Base-by-base conservation (phyloP, 2,888 invertebrate genomes). In the Chloroclystis v-ata region DNA sequence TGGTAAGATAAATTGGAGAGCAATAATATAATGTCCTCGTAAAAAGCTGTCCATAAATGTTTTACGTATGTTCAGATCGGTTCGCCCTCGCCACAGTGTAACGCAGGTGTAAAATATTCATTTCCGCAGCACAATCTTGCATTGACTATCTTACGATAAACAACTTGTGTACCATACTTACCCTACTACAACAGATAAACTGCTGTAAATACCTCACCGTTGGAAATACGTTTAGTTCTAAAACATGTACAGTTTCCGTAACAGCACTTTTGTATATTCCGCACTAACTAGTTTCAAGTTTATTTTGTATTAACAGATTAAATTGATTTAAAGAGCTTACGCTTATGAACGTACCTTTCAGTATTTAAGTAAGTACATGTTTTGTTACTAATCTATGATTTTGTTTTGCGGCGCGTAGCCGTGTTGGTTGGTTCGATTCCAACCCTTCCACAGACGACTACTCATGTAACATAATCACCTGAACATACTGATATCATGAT, bases 221-320 rank as follows among this genome's bases (percentile, higher is more conserved):
- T 82, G 72, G 78, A 59, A 81, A 80, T 83, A 82, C 80, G 88
- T 88, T 88, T 89, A 89, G 89, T 89, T 89, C 88, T 89, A 88
- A 88, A 89, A 88, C 87, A 89, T 89, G 89, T 89, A 89, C 88
- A 88, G 87, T 89, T 88, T 88, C 78, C 76, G 80, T 88, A 88
- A 85, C 67, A 75, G 88, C 89, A 89, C 88, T 81, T 83, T 67
- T 89, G 88, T 89, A 89, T 88, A 89, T 88, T 87, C 66, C 82
- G 88, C 88, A 88, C 88, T 72, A 67, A 82, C 78, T 88, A 88
- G 87, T 85, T 89, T 82, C 75, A 69, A 78, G 72, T 85, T 86
- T 83, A 80, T 85, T 83, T 86, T 78, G 75, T 84, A 80, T 69
- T 82, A 74, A 75, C 75, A 70, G 71, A 80, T 80, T 80, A 73